Base-by-base conservation (phyloP, 1,140 invertebrate genomes). In the Neuroterus valhalla region DNA sequence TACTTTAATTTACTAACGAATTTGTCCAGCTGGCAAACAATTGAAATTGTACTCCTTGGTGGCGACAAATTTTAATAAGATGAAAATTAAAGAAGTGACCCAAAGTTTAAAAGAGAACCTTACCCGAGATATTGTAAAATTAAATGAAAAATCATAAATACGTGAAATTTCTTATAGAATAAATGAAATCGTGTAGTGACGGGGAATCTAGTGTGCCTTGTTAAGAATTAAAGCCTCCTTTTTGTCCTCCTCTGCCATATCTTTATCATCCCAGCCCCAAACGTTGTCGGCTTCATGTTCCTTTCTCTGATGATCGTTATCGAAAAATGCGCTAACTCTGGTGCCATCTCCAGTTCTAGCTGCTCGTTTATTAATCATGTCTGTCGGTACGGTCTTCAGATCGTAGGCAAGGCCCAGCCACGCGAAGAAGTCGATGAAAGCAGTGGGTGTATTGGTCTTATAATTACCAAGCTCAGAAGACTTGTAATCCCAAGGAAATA, bases 401-500 rank as follows among this genome's bases (percentile, higher is more conserved):
- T 96, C 95, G 77, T 95, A 95, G 0, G 94, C 95, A 90, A 91
- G 92, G 23, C 96, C 97, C 38, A 96, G 90, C 78, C 89, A 90
- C 0, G 94, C 94, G 81, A 95, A 95, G n/a, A 94, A 88, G 82
- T 98, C 96, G 81, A 98, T 96, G 75, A 97, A 93, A 0, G 92
- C 91, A 0, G 95, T 96, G 0, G 96, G 96, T 68, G 95, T 85
- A 86, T 98, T 98, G n/a, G 92, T 91, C 14, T 90, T 89, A 86
- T 94, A 94, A 76, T 92, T 90, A 43, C 94, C 94, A 19, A 95
- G 90, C 82, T 96, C 95, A 2, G 93, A 93, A 17, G 94, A 92
- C 77, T 95, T 94, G 89, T 96, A 96, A 85, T 98, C 96, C 89
- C 94, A 96, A 0, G 97, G 97, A 87, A 98, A 98, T 0, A 94